Percentiles rank a stretch among this genome's conserved stretches.
Conservation (phyloP, 2,797 vertebrate species). For the Sebastes paucispinis region DNA sequence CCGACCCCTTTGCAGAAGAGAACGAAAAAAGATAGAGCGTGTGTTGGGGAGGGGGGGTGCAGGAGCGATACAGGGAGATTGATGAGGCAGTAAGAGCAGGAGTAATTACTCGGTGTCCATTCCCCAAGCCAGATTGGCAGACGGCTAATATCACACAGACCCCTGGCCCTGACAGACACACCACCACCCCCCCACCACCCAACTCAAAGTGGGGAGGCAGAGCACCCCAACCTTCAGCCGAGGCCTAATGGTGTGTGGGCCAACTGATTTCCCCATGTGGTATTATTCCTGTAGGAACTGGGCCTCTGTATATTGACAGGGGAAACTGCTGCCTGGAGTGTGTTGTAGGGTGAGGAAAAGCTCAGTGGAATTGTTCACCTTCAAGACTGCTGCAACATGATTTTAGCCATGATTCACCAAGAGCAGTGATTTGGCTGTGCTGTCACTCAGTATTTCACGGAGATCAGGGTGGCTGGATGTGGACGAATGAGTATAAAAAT, state of each 20-base stretch:
- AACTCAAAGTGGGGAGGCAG: conserved; percentile 68
- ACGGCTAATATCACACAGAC: conserved; percentile 89
- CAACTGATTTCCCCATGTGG: conserved; percentile 73
- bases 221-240: conserved; percentile 75
- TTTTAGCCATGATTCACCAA: conserved; percentile 17
- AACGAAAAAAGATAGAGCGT: conserved; percentile 72
- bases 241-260: conserved; percentile 79
- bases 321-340: conserved; percentile 32
- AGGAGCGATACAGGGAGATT: conserved; percentile 85
- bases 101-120: conserved; percentile 89
- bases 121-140: conserved; percentile 87
- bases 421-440: conserved; percentile 1
- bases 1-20: conserved; percentile 65
- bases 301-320: conserved; percentile 52
- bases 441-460: neutral
- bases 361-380: conserved; percentile 34
- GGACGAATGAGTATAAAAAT: neutral
- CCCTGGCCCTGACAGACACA: conserved; percentile 83
- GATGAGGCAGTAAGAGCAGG: conserved; percentile 88
- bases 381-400: conserved; percentile 15
- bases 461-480: neutral
- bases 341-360: conserved; percentile 5
- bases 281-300: conserved; percentile 75
- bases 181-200: conserved; percentile 50
- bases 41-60: conserved; percentile 40